A percentile compares a stretch with the other conserved stretches of the same genome.
Evolutionary conservation across 2,113 vertebrate species (phyloP).

Genomic region (Ptyas mucosa): DNA sequence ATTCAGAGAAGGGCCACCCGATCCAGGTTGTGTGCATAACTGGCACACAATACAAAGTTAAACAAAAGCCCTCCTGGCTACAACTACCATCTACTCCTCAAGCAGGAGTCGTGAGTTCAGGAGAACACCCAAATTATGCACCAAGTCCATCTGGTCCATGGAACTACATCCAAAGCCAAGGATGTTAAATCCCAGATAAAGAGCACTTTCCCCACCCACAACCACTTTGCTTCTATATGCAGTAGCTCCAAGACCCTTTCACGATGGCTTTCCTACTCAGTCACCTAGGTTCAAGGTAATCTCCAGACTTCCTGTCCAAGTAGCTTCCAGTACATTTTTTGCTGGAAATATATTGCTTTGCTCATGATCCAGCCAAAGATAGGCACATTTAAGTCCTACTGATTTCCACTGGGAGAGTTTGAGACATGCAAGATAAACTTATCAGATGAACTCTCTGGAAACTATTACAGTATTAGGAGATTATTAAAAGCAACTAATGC

Average conservation of each 20-base stretch:
- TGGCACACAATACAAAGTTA: no score
- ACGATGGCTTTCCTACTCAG: not conserved
- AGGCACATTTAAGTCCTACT: not conserved
- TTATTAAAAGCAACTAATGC: slow-evolving; percentile 34
- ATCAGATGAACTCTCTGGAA: slow-evolving; percentile 41
- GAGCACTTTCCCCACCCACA: no score
- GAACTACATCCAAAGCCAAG: no score
- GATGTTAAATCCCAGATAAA: no score
- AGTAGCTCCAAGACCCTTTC: not conserved
- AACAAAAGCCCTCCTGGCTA: no score
- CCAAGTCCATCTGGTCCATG: no score
- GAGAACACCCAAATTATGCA: no score
- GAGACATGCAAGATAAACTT: not conserved
- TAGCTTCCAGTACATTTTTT: not conserved
- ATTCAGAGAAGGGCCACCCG: no score
- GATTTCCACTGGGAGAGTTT: not conserved
- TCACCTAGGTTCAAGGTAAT: no score
- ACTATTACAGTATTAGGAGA: slow-evolving; percentile 8
- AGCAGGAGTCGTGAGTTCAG: no score
- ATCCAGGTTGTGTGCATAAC: no score
- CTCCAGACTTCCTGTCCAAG: not conserved
- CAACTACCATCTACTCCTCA: no score
- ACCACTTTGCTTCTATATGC: not conserved
- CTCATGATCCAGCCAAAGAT: not conserved
- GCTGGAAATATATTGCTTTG: not conserved